Conservation (phyloP, 2,113 vertebrate genomes). For the Scartelaos histophorus region DNA sequence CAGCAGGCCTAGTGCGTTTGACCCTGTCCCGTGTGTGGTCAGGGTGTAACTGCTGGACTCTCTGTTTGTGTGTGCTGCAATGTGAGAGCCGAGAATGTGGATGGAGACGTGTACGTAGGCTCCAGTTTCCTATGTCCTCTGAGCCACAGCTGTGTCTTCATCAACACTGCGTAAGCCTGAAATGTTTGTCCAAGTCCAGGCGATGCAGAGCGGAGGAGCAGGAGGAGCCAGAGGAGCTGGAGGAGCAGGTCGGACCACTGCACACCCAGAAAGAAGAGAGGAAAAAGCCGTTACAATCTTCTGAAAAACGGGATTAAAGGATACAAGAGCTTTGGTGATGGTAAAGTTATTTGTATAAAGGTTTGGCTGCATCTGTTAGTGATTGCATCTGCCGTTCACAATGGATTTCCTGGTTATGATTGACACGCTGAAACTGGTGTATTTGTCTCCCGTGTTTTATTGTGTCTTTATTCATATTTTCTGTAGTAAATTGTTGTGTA, state of each 20-base stretch:
- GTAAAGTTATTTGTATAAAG: background rate
- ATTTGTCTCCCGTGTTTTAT: background rate
- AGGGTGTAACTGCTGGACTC: conserved; percentile 1
- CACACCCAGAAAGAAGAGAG: background rate
- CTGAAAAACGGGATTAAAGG: background rate
- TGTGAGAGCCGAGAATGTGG: conserved; percentile 51
- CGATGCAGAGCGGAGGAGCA: conserved; percentile 18
- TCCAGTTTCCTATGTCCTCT: conserved; percentile 41
- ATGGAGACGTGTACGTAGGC: conserved; percentile 40
- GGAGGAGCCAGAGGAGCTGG: conserved; percentile 19
- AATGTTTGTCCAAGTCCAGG: conserved; percentile 42
- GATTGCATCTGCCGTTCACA: background rate
- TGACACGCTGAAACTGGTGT: background rate
- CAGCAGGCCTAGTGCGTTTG: background rate
- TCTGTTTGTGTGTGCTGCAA: conserved; percentile 38
- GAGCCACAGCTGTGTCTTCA: conserved; percentile 50
- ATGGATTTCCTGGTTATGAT: background rate
- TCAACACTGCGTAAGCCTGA: conserved; percentile 22
- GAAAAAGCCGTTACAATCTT: background rate
- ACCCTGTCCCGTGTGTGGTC: conserved; percentile 9
- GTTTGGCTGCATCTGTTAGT: background rate
- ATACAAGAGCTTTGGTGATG: background rate
- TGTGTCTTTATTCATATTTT: background rate
- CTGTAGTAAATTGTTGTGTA: too few relatives aligned
- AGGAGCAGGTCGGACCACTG: conserved; percentile 29